These are phyloP conservation scores for Eupithecia vulgata DNA, from an alignment of 2,888 invertebrate species.

Conservation along the genomic window DNA sequence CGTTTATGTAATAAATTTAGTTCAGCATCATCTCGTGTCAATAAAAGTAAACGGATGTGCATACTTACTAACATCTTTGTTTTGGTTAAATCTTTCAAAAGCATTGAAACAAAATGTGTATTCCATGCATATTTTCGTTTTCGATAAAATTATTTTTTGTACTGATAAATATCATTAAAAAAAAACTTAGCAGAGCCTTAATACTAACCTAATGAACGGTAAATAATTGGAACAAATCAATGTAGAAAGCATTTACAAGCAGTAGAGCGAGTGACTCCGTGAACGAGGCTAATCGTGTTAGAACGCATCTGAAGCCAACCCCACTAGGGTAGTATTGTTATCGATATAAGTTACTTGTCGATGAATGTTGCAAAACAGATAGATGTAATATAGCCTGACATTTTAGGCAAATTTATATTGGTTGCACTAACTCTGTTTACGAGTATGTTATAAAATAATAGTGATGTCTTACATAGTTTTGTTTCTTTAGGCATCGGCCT, in stretches of 20 bases:
- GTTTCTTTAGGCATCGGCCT: too few species aligned
- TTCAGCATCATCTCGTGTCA: neutral
- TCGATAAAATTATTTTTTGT: neutral
- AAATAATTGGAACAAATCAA: conserved; percentile 58
- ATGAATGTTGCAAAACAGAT: conserved; percentile 4
- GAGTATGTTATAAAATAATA: too few species aligned
- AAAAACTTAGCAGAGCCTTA: neutral
- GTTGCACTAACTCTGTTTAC: too few species aligned
- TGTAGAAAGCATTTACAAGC: conserved; percentile 47
- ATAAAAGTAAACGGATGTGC: neutral
- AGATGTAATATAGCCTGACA: neutral
- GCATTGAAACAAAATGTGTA: neutral
- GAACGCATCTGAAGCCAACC: conserved; percentile 45
- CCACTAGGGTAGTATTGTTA: conserved; percentile 41
- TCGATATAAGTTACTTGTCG: conserved; percentile 1
- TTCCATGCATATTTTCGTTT: neutral
- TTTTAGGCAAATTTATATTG: too few species aligned
- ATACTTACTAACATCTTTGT: neutral
- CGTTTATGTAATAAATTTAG: neutral
- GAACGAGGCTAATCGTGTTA: conserved; percentile 59
- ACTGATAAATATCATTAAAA: neutral
- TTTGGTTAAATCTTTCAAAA: neutral
- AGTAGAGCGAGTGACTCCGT: conserved; percentile 48
- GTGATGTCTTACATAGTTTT: too few species aligned
- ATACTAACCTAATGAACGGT: conserved; percentile 48